Evolutionary conservation across 2,888 invertebrate genomes (phyloP).

Genomic region (Dynastes tityus): DNA sequence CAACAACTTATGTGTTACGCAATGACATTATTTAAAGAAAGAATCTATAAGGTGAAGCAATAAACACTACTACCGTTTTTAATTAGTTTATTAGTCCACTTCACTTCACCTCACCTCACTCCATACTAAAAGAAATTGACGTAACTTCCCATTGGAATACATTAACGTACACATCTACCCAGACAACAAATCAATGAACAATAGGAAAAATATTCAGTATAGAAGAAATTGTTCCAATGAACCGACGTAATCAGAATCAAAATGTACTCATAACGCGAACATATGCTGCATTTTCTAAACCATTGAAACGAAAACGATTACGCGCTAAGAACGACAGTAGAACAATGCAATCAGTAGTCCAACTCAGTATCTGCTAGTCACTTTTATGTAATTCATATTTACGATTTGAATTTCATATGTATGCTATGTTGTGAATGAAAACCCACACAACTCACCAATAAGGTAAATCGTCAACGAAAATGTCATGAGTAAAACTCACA

Average conservation of each 20-base stretch:
- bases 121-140: no score
- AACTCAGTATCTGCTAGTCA: slow-evolving; percentile 17
- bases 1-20: no score
- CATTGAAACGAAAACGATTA: slow-evolving; percentile 20
- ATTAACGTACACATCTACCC: neutral
- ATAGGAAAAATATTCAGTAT: neutral
- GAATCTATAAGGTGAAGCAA: no score
- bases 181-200: neutral
- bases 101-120: no score
- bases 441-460: slow-evolving; percentile 48
- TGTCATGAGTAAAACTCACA: slow-evolving; percentile 53
- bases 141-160: neutral
- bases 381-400: slow-evolving; percentile 35
- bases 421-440: slow-evolving; percentile 48
- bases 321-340: neutral
- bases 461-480: slow-evolving; percentile 53
- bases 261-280: neutral
- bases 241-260: neutral
- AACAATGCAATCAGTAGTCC: slow-evolving; percentile 31
- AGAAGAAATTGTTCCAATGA: neutral
- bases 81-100: no score
- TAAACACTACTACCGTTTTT: no score
- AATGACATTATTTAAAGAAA: no score
- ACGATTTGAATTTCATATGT: slow-evolving; percentile 34
- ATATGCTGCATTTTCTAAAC: slow-evolving; percentile 6